These are phyloP conservation scores for Peromyscus nudipes DNA, from an alignment of 2,797 vertebrate genomes.

Conservation along the genomic window DNA sequence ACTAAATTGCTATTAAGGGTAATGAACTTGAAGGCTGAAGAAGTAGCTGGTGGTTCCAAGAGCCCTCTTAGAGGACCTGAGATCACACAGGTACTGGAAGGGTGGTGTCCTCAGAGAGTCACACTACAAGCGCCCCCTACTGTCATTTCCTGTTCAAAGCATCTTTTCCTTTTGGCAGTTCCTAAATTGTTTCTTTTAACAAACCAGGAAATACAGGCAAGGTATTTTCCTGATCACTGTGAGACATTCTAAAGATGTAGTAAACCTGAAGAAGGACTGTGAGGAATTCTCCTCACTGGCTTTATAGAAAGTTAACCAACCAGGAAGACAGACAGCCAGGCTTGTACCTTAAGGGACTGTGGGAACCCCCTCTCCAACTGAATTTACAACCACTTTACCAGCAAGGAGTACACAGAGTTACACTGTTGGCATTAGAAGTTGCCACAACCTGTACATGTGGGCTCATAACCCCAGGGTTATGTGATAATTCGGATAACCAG, in stretches of 20 bases:
- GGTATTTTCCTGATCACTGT: background rate
- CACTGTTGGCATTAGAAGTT: too few relatives aligned
- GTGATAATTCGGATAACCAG: background rate
- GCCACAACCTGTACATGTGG: background rate
- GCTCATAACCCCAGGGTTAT: background rate
- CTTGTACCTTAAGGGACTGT: background rate
- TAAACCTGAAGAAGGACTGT: background rate
- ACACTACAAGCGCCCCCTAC: rapidly evolving
- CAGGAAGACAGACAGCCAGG: background rate
- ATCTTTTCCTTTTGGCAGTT: background rate
- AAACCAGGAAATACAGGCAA: background rate
- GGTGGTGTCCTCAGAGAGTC: background rate
- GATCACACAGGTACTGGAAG: rapidly evolving
- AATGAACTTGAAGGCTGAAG: background rate
- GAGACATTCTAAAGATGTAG: background rate
- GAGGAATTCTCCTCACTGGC: background rate
- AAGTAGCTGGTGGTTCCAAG: background rate
- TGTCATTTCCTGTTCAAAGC: rapidly evolving
- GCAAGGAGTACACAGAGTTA: background rate
- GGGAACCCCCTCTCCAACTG: background rate
- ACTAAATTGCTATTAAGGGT: background rate
- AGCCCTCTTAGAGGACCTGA: too few relatives aligned
- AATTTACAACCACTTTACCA: background rate
- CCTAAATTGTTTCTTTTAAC: background rate
- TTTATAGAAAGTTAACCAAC: background rate